Base-by-base conservation (phyloP, 2,113 vertebrate genomes). In the Opisthocomus hoazin region DNA sequence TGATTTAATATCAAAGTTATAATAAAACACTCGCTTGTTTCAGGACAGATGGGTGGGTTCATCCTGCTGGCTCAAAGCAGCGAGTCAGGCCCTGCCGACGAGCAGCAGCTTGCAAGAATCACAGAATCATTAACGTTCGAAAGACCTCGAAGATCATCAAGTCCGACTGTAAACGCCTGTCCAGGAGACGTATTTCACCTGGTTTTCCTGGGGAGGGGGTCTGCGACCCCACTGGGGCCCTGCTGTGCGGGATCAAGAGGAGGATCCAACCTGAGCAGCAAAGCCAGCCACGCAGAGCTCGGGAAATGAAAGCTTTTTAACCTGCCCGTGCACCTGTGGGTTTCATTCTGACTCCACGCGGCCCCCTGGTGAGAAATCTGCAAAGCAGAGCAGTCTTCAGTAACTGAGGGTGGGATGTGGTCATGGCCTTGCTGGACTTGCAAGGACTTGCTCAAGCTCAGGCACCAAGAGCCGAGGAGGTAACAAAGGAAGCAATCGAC, bases 251-350 rank as follows among this genome's bases (percentile, higher is more conserved):
- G 61, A 24, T 29, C 15, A 12, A 50, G 70, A 48, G 29, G 11
- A 56, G 41, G n/a, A 56, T 75, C 50, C 18, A 6, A 13, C 1
- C 41, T 6, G 34, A 48, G 51, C 15, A 30, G 15, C 19, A n/a
- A 30, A 18, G 37, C 4, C 46, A 37, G 56, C 34, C 23, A 12
- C 37, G 22, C 10, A 3, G 34, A 46, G n/a, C 21, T 76, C 16
- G 34, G 9, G 48, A 15, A 36, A 41, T 22, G 14, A 57, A 80
- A 73, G 8, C 21, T n/a, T 65, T 56, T 57, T 57, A 26, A 29
- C 8, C 15, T 12, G 6, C 0, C 26, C 15, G 1, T 7, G 5
- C 24, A 5, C 17, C 12, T 41, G 17, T 17, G 30, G 7, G 50
- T 26, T 64, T 81, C 50, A 9, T 27, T 43, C 43, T 50, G 76